A percentile compares a stretch with the other conserved stretches of the same genome.
These are phyloP conservation scores for Plebejus argus DNA, from an alignment of 2,888 invertebrate genomes.

Conservation along the genomic window DNA sequence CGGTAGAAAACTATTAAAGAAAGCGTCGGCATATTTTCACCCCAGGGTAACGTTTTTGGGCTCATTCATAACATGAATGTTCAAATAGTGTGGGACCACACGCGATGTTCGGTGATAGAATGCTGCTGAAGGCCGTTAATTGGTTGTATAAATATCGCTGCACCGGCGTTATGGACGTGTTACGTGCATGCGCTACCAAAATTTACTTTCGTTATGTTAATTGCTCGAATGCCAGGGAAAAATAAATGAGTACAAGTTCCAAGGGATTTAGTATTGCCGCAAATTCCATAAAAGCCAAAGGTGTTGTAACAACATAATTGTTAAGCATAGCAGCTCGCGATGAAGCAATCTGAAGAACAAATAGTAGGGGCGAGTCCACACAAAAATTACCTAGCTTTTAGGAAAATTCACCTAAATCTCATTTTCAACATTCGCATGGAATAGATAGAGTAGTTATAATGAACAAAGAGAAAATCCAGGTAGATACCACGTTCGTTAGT, in stretches of 20 bases:
- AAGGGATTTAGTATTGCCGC: background rate
- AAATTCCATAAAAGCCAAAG: background rate
- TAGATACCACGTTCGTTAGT: background rate
- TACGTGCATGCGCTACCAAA: slow-evolving; percentile 10
- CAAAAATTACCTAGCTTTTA: background rate
- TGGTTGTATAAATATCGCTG: slow-evolving; percentile 16
- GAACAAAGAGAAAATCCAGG: background rate
- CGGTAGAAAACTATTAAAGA: background rate
- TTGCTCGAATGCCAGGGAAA: background rate
- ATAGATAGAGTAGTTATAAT: background rate
- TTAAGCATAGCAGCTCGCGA: background rate
- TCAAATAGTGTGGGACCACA: background rate
- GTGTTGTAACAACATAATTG: background rate
- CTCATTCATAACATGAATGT: background rate
- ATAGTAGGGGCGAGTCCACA: no score
- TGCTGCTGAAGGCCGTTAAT: slow-evolving; percentile 12
- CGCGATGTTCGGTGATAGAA: slow-evolving; percentile 10
- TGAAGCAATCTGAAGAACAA: background rate
- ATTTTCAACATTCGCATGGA: background rate
- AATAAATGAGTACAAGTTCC: background rate
- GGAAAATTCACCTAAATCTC: background rate
- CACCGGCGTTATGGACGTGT: slow-evolving; percentile 6
- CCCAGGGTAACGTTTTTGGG: slow-evolving; percentile 24
- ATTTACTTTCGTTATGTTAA: slow-evolving; percentile 19
- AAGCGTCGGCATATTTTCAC: background rate